A percentile compares a stretch with the other conserved stretches of the same genome.
phyloP scores from a whole-genome alignment of 2,797 vertebrate species.

The Myotis findleyi region DNA sequence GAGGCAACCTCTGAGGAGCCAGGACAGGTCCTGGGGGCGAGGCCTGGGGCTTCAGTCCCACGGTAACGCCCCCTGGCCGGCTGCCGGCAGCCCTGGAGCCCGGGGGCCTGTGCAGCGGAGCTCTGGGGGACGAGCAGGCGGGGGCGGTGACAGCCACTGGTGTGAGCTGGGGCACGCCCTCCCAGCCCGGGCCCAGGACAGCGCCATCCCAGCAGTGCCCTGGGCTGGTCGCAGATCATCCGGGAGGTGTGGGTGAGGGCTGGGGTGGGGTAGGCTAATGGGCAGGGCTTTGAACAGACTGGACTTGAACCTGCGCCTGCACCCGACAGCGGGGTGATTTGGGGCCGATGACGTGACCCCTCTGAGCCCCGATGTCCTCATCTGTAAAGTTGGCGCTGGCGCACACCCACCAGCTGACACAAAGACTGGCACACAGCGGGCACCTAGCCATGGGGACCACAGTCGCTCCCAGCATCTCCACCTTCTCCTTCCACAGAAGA shows the following conservation, averaged over 20 bases:
- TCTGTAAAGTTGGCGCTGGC: neutral
- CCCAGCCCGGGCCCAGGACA: neutral
- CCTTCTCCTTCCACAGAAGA: neutral
- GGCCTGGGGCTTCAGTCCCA: neutral
- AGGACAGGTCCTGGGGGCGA: neutral
- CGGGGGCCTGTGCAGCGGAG: too few species aligned
- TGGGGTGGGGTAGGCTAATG: neutral
- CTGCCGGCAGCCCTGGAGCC: neutral
- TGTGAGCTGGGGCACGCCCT: neutral
- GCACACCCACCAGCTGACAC: neutral
- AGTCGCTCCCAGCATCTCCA: too few species aligned
- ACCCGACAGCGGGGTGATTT: neutral
- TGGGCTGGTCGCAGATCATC: neutral
- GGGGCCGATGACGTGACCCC: neutral
- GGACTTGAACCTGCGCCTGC: neutral
- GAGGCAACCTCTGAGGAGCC: neutral
- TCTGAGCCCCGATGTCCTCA: neutral
- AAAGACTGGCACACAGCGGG: neutral
- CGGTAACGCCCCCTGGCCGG: too few species aligned
- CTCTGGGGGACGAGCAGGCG: neutral
- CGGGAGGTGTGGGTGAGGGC: neutral
- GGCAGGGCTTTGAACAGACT: neutral
- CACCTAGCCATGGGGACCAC: neutral
- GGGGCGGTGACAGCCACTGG: neutral
- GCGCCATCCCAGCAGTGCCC: rapidly evolving